Conservation (phyloP, 1,140 invertebrate species). For the Lamellibrachia luymesi region DNA sequence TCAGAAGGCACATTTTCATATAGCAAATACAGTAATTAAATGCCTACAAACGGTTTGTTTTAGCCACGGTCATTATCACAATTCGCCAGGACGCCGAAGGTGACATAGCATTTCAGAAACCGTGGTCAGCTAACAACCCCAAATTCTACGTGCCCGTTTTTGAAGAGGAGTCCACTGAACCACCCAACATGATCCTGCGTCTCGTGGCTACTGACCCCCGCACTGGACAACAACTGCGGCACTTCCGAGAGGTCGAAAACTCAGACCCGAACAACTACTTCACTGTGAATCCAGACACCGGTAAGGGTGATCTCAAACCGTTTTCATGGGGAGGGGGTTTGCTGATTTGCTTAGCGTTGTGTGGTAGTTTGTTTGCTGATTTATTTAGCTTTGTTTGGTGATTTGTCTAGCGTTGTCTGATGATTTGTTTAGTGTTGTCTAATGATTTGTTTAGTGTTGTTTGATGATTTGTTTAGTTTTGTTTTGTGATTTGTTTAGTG, state of each 20-base stretch:
- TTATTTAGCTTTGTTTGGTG: no score
- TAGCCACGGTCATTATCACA: conserved; percentile 12
- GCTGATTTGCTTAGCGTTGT: no score
- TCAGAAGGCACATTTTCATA: no score
- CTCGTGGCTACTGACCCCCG: conserved; percentile 29
- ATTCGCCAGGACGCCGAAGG: background rate
- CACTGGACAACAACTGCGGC: conserved; percentile 42
- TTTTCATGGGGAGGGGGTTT: background rate
- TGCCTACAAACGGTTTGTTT: background rate
- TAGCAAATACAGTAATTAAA: no score
- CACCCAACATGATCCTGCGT: background rate
- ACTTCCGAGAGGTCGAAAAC: conserved; percentile 45
- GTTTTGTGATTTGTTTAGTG: no score
- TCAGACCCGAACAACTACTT: conserved; percentile 58
- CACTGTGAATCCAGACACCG: conserved; percentile 61
- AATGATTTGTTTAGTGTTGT: no score
- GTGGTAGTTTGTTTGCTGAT: no score
- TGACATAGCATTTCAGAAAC: conserved; percentile 3
- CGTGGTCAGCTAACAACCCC: conserved; percentile 8
- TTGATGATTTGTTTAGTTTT: no score
- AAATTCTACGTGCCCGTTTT: background rate
- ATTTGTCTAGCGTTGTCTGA: no score
- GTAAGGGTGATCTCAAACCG: conserved; percentile 38
- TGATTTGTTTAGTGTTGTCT: no score
- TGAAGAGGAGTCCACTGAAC: background rate